Evolutionary conservation across 2,113 vertebrate genomes (phyloP), one percentile per base, ranked within the genome.

Genomic region (Rutilus rutilus): DNA sequence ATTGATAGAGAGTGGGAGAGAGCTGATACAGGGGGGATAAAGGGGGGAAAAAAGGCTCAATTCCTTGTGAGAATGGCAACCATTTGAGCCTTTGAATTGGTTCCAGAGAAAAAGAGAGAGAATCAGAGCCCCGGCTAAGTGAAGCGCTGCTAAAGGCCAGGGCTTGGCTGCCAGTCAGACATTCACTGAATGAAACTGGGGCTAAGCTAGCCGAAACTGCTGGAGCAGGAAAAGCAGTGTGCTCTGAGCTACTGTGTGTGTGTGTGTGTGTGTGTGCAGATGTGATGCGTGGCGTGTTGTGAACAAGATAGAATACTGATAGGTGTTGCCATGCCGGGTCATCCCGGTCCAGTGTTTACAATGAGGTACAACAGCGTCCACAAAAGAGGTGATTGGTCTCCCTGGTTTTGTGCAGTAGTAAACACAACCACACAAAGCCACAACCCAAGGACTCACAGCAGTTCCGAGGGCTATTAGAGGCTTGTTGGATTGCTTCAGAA

Each of bases 101-200:
- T 88, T 94, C 92, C 91, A 94, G 89, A 86, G 89, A 88, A 90
- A 85, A 87, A 87, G 88, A 91, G 92, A 92, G 90, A 91, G 91
- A 83, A 59, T 83, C 65, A 57, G 82, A 92, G 88, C 89, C 88
- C 90, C 69, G 91, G 91, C 91, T 91, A 91, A 94, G 85, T 92
- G 90, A 91, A 91, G 90, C 86, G 73, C 88, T 92, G 93, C 92
- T 87, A 94, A 93, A 92, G 89, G 89, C 90, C 90, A 91, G 85
- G 85, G 62, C 74, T 89, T 93, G 93, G 93, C 91, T 91, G 65
- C 2, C 65, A 74, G 30, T 77, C 85, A 91, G 83, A 90, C 82
- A 85, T 74, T 87, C 77, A 89, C 82, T 84, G 86, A 85, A 91
- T 94, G 90, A 92, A 92, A 93, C 89, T 85, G 86, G 87, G 86